These are phyloP conservation scores for Lepidocolaptes lacrymiger DNA, from an alignment of 2,797 vertebrate species.

Conservation along the genomic window DNA sequence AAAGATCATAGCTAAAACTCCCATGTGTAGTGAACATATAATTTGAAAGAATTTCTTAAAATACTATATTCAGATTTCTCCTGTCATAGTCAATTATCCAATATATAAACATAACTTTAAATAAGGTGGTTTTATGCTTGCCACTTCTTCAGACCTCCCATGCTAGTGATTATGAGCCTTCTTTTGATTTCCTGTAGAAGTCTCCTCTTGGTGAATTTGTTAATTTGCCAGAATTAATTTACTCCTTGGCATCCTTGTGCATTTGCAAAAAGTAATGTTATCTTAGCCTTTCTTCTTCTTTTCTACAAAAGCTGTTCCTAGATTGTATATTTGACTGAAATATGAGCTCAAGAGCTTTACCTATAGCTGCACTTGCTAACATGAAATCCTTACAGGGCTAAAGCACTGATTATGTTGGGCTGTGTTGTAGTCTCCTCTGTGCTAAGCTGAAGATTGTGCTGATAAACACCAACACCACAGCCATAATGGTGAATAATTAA, in stretches of 20 bases:
- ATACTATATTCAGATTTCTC: background rate
- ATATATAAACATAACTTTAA: background rate
- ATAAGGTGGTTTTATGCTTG: background rate
- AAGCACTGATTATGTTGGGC: background rate
- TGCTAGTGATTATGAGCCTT: background rate
- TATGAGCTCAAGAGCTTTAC: background rate
- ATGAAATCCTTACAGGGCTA: background rate
- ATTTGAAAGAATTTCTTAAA: background rate
- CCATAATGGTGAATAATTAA: background rate
- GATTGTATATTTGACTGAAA: background rate
- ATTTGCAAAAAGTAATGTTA: background rate
- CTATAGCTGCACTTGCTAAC: background rate
- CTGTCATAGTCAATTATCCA: background rate
- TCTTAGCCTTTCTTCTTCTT: background rate
- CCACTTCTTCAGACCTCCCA: background rate
- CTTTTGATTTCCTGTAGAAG: background rate
- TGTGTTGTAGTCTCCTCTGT: background rate
- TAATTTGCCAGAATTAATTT: background rate
- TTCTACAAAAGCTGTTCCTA: background rate
- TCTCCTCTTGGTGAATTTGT: background rate
- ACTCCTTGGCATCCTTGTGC: background rate
- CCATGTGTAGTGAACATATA: background rate
- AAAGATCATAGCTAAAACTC: background rate
- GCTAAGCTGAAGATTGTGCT: background rate
- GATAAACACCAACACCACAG: background rate